These are phyloP conservation scores for Steinernema scapterisci DNA, from an alignment of 2,888 invertebrate species.

Conservation along the genomic window DNA sequence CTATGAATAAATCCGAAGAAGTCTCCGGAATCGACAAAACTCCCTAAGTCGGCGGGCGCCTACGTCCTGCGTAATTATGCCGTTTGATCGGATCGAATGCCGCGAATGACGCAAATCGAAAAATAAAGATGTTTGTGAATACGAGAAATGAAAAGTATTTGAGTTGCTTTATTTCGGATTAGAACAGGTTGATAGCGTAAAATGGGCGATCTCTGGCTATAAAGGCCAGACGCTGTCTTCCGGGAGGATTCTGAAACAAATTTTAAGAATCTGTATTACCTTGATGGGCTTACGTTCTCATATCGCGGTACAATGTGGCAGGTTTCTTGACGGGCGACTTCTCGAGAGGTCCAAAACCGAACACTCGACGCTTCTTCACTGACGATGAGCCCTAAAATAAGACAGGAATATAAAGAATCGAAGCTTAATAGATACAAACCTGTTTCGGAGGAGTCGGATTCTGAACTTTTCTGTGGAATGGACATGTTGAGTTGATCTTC, in stretches of 20 bases:
- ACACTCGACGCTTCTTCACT: background rate
- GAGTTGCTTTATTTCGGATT: too few relatives aligned
- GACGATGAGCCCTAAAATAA: background rate
- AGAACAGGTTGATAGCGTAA: too few relatives aligned
- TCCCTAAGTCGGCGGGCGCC: background rate
- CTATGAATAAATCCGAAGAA: background rate
- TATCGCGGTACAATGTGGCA: constrained; percentile 1
- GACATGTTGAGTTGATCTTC: constrained; percentile 1
- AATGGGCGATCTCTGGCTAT: too few relatives aligned
- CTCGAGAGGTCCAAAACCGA: constrained; percentile 12
- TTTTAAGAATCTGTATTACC: too few relatives aligned
- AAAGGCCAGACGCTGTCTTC: background rate
- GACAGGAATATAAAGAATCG: background rate
- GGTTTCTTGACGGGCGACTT: constrained; percentile 10
- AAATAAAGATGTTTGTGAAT: too few relatives aligned
- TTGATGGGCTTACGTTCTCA: background rate
- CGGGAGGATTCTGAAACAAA: constrained; percentile 6
- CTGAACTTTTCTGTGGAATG: background rate
- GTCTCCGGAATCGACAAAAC: background rate
- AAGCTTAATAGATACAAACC: background rate
- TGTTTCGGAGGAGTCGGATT: background rate
- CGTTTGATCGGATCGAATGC: constrained; percentile 17
- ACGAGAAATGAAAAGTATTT: too few relatives aligned
- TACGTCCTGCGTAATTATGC: constrained; percentile 12
- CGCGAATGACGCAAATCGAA: too few relatives aligned